These are phyloP conservation scores for Macrostomum lignano DNA, from an alignment of 1,140 invertebrate genomes.

Conservation along the genomic window DNA sequence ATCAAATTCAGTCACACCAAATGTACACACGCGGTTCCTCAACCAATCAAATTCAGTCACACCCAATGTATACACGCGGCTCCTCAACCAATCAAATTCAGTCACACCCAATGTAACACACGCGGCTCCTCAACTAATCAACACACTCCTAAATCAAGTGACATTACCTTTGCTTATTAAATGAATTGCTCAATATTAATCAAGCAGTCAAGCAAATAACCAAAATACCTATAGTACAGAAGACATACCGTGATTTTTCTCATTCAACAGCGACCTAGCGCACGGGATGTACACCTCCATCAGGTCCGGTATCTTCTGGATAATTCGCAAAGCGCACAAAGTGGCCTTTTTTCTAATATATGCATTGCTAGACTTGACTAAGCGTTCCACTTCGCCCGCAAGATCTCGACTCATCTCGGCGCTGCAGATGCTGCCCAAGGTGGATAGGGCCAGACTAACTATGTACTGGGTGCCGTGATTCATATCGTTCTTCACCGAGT, in stretches of 20 bases:
- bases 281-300: slow-evolving; percentile 98
- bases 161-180: no score
- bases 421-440: slow-evolving; percentile 83
- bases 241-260: slow-evolving; percentile 99
- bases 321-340: slow-evolving; percentile 80
- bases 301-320: slow-evolving; percentile 81
- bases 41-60: no score
- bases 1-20: no score
- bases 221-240: no score
- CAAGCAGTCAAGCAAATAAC: no score
- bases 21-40: no score
- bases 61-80: no score
- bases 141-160: no score
- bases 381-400: slow-evolving; percentile 76
- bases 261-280: slow-evolving; percentile 66
- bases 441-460: slow-evolving; percentile 77
- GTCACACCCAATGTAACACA: no score
- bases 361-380: slow-evolving; percentile 78
- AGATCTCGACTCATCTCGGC: slow-evolving; percentile 94
- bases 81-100: no score
- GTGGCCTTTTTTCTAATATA: slow-evolving; percentile 55
- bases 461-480: slow-evolving; percentile 96
- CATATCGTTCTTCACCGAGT: slow-evolving; percentile 87
- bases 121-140: no score
- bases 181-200: no score